Evolutionary conservation across 2,113 vertebrate species (phyloP).

Genomic region (Tetrax tetrax): DNA sequence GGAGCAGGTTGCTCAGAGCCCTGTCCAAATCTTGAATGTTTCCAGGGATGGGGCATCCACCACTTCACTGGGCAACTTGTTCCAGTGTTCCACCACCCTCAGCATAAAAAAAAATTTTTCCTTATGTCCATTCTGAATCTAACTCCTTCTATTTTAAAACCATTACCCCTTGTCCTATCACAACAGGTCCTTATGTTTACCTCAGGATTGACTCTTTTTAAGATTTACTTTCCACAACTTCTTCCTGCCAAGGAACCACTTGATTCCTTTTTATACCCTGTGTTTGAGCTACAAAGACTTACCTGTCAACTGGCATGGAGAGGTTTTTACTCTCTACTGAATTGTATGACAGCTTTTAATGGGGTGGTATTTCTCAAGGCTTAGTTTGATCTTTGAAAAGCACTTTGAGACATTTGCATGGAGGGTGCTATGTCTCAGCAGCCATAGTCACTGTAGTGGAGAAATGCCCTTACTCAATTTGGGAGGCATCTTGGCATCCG

Average conservation of each 20-base stretch:
- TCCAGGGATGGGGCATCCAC: no score
- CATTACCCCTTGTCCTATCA: no score
- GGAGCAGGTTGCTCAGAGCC: no score
- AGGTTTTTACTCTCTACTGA: neutral
- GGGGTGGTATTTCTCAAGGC: neutral
- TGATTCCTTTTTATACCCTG: neutral
- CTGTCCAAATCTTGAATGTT: no score
- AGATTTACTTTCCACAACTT: neutral
- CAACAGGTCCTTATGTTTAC: neutral
- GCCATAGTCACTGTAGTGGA: neutral
- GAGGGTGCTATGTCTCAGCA: neutral
- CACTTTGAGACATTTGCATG: neutral
- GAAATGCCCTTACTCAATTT: neutral
- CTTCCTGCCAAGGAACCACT: neutral
- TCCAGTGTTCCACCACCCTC: no score
- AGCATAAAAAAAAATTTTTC: no score
- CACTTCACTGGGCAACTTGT: no score
- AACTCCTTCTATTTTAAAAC: no score
- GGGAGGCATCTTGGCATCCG: neutral
- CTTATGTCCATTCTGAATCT: no score
- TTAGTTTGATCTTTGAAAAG: neutral
- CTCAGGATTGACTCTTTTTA: neutral
- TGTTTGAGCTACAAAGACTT: neutral
- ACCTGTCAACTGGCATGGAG: neutral
- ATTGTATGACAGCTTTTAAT: neutral